Evolutionary conservation across 2,797 vertebrate genomes (phyloP).

Genomic region (Prionace glauca): DNA sequence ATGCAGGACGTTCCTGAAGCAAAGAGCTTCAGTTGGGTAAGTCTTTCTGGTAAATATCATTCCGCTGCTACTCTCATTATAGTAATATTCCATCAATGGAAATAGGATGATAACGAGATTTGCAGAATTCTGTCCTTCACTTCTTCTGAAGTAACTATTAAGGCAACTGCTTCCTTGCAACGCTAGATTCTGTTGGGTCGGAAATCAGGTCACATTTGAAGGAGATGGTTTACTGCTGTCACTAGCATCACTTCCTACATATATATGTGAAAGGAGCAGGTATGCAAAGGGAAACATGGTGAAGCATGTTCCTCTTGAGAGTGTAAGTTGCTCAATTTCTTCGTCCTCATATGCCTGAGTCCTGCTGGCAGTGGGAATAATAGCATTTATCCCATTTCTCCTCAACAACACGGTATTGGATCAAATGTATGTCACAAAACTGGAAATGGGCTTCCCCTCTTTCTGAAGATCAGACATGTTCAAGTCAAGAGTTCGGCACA

Average conservation of each 20-base stretch:
- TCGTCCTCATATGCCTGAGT: no score
- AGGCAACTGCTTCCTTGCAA: neutral
- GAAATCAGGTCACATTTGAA: neutral
- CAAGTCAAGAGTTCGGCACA: neutral
- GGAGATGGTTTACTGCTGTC: neutral
- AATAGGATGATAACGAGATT: neutral
- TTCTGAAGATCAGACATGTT: neutral
- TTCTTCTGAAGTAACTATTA: neutral
- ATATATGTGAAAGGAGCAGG: neutral
- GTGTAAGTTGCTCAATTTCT: neutral
- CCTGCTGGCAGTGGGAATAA: neutral
- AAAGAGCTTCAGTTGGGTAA: neutral
- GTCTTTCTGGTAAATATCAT: neutral
- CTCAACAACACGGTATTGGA: neutral
- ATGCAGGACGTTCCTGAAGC: neutral
- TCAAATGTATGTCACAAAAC: neutral
- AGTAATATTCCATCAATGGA: neutral
- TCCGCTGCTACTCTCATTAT: neutral
- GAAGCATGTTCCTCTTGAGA: neutral
- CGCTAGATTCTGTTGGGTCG: neutral
- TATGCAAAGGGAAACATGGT: neutral
- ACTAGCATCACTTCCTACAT: neutral
- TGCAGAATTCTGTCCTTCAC: neutral
- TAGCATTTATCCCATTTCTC: neutral
- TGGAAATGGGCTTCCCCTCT: neutral